Conservation (phyloP, 2,888 invertebrate species). For the Sinohyriopsis cumingii region DNA sequence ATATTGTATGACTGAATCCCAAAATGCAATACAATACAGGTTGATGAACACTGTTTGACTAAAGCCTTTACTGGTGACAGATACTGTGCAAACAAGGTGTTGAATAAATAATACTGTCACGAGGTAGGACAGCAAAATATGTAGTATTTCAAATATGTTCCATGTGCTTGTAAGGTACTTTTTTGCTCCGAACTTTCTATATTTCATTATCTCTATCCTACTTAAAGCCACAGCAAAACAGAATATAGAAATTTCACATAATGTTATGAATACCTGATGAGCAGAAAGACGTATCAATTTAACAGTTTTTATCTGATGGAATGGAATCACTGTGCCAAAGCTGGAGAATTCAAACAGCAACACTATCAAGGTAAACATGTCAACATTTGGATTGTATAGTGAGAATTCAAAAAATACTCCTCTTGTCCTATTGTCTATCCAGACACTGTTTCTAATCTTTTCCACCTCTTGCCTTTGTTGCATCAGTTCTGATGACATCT, state of each 20-base stretch:
- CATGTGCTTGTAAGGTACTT: conserved; percentile 30
- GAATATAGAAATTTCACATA: conserved; percentile 29
- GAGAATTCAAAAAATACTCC: conserved; percentile 38
- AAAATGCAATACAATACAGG: conserved; percentile 30
- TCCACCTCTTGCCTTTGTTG: conserved; percentile 2
- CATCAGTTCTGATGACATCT: conserved; percentile 9
- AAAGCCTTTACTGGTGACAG: not conserved
- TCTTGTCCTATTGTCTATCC: conserved; percentile 35
- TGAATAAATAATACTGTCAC: conserved; percentile 31
- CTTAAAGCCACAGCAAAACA: conserved; percentile 23
- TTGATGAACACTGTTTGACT: conserved; percentile 20
- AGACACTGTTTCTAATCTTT: conserved; percentile 11
- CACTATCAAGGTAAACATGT: conserved; percentile 34
- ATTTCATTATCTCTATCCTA: conserved; percentile 24
- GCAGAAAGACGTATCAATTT: too few species aligned
- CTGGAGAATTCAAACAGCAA: conserved; percentile 34
- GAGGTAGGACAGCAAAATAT: conserved; percentile 25
- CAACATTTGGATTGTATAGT: conserved; percentile 32
- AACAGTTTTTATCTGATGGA: conserved; percentile 27
- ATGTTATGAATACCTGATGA: conserved; percentile 13
- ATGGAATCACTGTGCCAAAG: conserved; percentile 23
- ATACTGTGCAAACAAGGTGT: conserved; percentile 11
- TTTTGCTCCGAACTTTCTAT: conserved; percentile 2
- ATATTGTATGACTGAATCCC: conserved; percentile 27
- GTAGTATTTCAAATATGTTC: conserved; percentile 30